Conservation (phyloP, 2,113 vertebrate species). For the Muntiacus reevesi region DNA sequence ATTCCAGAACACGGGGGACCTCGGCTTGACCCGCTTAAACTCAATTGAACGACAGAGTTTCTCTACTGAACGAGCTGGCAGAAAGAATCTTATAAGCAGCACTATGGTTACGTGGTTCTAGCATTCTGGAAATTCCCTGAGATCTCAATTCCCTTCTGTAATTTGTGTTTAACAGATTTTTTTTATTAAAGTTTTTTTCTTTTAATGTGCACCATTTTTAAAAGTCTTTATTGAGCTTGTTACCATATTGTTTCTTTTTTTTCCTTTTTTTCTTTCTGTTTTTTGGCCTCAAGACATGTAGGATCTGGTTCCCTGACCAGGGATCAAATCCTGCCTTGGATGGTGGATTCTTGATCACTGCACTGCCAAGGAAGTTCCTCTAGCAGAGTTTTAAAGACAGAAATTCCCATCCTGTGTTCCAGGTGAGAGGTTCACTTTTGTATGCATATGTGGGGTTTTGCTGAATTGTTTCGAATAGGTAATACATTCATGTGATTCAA, state of each 20-base stretch:
- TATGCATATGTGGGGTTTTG: not conserved
- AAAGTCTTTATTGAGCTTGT: not conserved
- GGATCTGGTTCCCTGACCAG: not conserved
- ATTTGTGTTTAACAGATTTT: not conserved
- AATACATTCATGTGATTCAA: not conserved
- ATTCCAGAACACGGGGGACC: not conserved
- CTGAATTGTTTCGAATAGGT: not conserved
- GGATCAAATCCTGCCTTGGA: not conserved
- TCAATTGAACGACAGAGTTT: not conserved
- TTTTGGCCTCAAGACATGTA: not conserved
- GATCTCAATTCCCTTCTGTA: not conserved
- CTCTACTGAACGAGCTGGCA: not conserved
- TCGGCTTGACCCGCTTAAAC: not conserved
- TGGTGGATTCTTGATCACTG: not conserved
- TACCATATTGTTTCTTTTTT: not conserved
- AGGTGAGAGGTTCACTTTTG: not conserved
- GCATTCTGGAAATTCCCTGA: not conserved
- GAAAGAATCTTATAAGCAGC: not conserved
- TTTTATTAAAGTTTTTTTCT: not conserved
- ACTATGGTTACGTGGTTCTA: not conserved
- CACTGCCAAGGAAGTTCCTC: not conserved
- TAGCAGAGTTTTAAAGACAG: not conserved
- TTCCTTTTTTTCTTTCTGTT: not conserved
- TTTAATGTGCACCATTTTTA: not conserved
- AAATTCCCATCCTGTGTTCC: not conserved